Evolutionary conservation across 2,797 vertebrate genomes (phyloP).

Genomic region (Esox lucius): DNA sequence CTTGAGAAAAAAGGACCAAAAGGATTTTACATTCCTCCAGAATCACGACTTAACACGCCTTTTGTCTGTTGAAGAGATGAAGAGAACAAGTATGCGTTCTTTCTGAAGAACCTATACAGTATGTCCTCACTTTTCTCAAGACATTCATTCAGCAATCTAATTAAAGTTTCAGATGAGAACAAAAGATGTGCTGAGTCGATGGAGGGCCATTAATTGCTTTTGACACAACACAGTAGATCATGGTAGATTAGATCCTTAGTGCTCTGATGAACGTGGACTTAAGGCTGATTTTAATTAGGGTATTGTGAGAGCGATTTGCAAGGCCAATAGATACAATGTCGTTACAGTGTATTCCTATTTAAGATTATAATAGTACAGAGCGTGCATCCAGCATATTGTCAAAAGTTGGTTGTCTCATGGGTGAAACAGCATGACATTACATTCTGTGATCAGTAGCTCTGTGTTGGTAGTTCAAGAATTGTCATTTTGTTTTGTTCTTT

Average conservation of each 20-base stretch:
- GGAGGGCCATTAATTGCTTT: conserved; percentile 68
- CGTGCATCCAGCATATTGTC: neutral
- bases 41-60: neutral
- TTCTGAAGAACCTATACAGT: conserved; percentile 41
- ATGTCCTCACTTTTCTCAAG: conserved; percentile 30
- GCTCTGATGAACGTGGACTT: conserved; percentile 34
- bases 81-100: neutral
- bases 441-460: too few relatives aligned
- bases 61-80: neutral
- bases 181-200: conserved; percentile 63
- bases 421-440: neutral
- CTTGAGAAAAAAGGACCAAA: conserved; percentile 37
- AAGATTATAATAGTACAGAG: neutral
- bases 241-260: conserved; percentile 56
- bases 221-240: conserved; percentile 55
- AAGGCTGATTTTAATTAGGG: conserved; percentile 60
- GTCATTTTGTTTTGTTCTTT: neutral
- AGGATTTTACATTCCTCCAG: conserved; percentile 16
- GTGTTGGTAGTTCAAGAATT: neutral
- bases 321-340: conserved; percentile 15
- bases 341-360: neutral
- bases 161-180: conserved; percentile 63
- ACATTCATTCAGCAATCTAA: conserved; percentile 51
- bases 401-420: too few relatives aligned
- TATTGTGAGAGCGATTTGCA: conserved; percentile 45